phyloP scores from a whole-genome alignment of 2,888 invertebrate genomes.

The Acholoe squamosa region DNA sequence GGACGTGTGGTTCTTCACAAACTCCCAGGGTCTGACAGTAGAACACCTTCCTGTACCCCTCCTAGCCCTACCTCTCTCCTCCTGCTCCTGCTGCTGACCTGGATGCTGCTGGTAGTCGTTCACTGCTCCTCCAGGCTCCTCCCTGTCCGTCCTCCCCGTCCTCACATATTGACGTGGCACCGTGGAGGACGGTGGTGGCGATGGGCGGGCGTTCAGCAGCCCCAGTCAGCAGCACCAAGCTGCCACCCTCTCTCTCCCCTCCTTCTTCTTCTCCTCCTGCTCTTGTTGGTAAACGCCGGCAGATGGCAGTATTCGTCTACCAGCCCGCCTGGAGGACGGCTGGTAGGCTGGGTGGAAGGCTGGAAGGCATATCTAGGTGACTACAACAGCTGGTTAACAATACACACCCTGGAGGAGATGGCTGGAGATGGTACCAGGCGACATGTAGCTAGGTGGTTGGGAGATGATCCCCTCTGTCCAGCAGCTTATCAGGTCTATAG shows the following conservation, averaged over 20 bases:
- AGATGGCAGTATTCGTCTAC: background rate
- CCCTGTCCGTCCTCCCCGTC: background rate
- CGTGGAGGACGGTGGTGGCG: background rate
- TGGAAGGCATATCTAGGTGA: background rate
- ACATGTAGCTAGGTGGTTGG: too few relatives aligned
- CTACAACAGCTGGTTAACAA: too few relatives aligned
- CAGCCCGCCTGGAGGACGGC: background rate
- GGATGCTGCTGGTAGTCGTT: background rate
- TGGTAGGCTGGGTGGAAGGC: background rate
- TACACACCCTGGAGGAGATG: too few relatives aligned
- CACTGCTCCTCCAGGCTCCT: background rate
- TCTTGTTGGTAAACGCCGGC: background rate
- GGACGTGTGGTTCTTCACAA: background rate
- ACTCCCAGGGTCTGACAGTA: background rate
- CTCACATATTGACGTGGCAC: slow-evolving; percentile 29
- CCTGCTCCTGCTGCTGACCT: background rate
- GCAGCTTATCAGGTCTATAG: too few relatives aligned
- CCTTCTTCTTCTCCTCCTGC: background rate
- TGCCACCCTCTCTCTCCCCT: background rate
- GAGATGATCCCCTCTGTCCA: too few relatives aligned
- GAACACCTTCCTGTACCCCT: background rate
- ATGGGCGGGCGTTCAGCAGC: background rate
- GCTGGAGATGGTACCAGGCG: too few relatives aligned
- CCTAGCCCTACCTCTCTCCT: background rate
- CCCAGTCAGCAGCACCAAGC: background rate